Percentiles rank a stretch among this genome's conserved stretches.
These are phyloP conservation scores for Chelonus insularis DNA, from an alignment of 1,140 invertebrate species.

Conservation along the genomic window DNA sequence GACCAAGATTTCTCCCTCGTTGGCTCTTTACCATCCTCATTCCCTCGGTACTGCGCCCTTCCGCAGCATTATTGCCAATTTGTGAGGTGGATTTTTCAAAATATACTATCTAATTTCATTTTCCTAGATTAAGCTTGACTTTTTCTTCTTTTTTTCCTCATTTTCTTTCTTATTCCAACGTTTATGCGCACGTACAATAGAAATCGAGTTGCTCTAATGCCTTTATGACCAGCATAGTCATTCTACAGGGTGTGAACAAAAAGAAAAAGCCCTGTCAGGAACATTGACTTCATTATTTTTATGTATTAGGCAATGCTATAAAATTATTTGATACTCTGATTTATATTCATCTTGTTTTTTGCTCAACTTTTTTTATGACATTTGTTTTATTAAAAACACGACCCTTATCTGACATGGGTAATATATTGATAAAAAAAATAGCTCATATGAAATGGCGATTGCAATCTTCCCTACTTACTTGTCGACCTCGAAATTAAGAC, in stretches of 20 bases:
- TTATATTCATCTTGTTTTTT: no score
- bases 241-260: neutral
- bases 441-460: neutral
- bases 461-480: neutral
- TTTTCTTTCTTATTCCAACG: neutral
- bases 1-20: constrained; percentile 1
- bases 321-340: no score
- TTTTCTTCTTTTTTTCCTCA: neutral
- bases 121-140: constrained; percentile 20
- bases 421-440: neutral
- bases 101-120: constrained; percentile 35
- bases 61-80: constrained; percentile 32
- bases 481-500: constrained; percentile 23
- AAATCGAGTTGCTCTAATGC: neutral
- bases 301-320: no score
- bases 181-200: no score
- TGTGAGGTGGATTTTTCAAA: constrained; percentile 29
- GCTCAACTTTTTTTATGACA: no score
- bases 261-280: neutral
- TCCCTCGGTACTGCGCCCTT: neutral
- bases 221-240: neutral
- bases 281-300: no score
- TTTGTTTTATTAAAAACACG: no score
- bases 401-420: no score
- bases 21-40: neutral